Conservation (phyloP, 2,797 vertebrate genomes). For the Amazonetta brasiliensis region DNA sequence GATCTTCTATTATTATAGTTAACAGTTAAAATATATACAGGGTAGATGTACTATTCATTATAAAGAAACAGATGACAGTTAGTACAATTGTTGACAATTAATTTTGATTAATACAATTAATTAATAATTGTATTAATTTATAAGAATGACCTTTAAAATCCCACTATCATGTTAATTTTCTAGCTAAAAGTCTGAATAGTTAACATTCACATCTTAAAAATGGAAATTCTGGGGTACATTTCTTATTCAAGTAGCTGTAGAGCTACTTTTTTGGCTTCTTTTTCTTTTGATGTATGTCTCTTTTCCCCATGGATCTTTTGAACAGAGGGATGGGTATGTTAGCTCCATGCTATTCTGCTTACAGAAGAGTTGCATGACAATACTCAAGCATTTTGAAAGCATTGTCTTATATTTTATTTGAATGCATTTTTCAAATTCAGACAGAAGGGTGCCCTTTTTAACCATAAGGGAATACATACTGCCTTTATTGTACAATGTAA, state of each 20-base stretch:
- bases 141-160: background rate
- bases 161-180: background rate
- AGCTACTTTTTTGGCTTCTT: constrained; percentile 22
- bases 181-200: background rate
- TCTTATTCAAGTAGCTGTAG: background rate
- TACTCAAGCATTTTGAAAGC: constrained; percentile 63
- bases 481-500: constrained; percentile 54
- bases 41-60: background rate
- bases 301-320: constrained; percentile 8
- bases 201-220: constrained; percentile 5
- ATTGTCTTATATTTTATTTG: constrained; percentile 59
- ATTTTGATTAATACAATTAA: background rate
- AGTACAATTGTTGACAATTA: background rate
- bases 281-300: constrained; percentile 10
- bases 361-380: constrained; percentile 46
- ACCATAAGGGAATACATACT: constrained; percentile 45
- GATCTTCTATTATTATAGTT: background rate
- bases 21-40: background rate
- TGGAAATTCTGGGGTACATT: background rate
- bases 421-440: constrained; percentile 62
- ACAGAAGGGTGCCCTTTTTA: constrained; percentile 57
- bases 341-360: constrained; percentile 30
- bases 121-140: background rate
- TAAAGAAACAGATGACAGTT: background rate
- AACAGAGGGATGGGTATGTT: constrained; percentile 49